These are phyloP conservation scores for Ceratotherium simum DNA, from an alignment of 2,113 vertebrate genomes.

Conservation along the genomic window DNA sequence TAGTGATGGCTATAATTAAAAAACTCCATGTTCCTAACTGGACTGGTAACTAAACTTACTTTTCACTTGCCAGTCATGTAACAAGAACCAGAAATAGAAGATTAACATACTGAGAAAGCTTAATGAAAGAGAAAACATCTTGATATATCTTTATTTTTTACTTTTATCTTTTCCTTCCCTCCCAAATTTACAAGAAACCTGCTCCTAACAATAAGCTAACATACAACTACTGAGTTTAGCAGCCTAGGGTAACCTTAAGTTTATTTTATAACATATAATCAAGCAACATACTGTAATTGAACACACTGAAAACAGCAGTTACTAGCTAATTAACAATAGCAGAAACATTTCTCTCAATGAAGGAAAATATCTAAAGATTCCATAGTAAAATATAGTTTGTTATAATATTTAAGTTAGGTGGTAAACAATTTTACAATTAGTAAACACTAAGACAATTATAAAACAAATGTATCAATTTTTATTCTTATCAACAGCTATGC, in stretches of 20 bases:
- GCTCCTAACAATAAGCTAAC: slow-evolving; percentile 75
- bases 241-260: slow-evolving; percentile 87
- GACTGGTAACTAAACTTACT: slow-evolving; percentile 4
- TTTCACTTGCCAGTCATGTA: slow-evolving; percentile 8
- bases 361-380: slow-evolving; percentile 88
- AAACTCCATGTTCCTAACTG: neutral
- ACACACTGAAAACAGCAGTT: slow-evolving; percentile 88
- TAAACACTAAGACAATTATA: slow-evolving; percentile 42
- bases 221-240: slow-evolving; percentile 79
- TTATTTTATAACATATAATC: slow-evolving; percentile 94
- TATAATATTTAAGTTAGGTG: slow-evolving; percentile 49
- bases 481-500: slow-evolving; percentile 41
- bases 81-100: slow-evolving; percentile 48
- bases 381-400: slow-evolving; percentile 49
- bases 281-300: slow-evolving; percentile 89
- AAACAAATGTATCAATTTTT: slow-evolving; percentile 52
- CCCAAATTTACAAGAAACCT: slow-evolving; percentile 65
- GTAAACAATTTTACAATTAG: slow-evolving; percentile 43
- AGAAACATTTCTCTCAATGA: slow-evolving; percentile 91
- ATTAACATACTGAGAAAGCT: slow-evolving; percentile 39
- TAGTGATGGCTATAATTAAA: neutral
- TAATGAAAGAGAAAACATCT: slow-evolving; percentile 42
- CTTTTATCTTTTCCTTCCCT: slow-evolving; percentile 38
- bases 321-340: slow-evolving; percentile 91
- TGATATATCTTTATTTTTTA: slow-evolving; percentile 33